Evolutionary conservation across 2,797 vertebrate species (phyloP), one percentile per base, ranked within the genome.

Genomic region (Protonibea diacanthus): DNA sequence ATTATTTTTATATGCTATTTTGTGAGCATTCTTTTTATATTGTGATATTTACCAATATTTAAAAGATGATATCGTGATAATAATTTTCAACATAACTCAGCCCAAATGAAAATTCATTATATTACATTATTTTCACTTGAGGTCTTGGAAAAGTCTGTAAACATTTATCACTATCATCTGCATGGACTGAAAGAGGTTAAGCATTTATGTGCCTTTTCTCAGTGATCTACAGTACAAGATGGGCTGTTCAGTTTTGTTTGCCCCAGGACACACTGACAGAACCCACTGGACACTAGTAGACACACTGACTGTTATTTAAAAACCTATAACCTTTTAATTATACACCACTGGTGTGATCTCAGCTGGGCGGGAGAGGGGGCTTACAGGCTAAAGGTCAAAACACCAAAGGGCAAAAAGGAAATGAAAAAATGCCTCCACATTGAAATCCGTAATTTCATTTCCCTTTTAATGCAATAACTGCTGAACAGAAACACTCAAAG

Each of bases 311-410:
- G 9, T 57, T 42, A 18, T 40, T n/a, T 47, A 27, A 49, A 63
- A 49, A 33, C 18, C 33, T 45, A 21, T 55, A 64, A 83, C 61
- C 33, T 69, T 76, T 74, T 71, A 58, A 71, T 78, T 29, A 25
- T 14, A 40, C 40, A 56, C 17, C 45, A 29, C 62, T 29, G 45
- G 11, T 71, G 48, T 62, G 29, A 61, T 56, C 51, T 61, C 44
- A 49, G 55, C 48, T 27, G 21, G 29, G 53, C 12, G 40, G 18
- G 8, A 2, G 7, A 11, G 2, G 13, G 2, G 29, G 57, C 20
- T 52, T 38, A 29, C 5, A 18, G 59, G 17, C 44, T 58, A 79
- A 69, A 74, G 52, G 64, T 67, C 45, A 60, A 52, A 64, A 33
- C 44, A n/a, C 18, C 6, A 21, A 72, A 71, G 57, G 6, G 57